Evolutionary conservation across 2,113 vertebrate species (phyloP).

Genomic region (Saguinus imperator): DNA sequence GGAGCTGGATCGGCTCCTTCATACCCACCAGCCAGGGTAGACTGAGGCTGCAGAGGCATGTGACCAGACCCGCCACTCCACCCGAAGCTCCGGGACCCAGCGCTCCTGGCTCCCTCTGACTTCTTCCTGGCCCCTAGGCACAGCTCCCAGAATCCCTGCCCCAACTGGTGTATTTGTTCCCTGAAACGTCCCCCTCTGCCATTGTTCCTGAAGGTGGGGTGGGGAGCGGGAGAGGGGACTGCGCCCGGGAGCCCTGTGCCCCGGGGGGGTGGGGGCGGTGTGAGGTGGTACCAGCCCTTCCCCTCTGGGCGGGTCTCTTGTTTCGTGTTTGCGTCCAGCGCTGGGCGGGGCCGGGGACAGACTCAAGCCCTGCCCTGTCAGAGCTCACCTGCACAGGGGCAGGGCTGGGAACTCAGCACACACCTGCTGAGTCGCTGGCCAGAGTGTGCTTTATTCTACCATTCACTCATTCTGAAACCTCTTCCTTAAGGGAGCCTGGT

Average conservation of each 20-base stretch:
- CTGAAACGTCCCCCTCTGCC: accelerated
- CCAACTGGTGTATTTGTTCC: accelerated
- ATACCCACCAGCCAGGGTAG: neutral
- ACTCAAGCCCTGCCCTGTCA: neutral
- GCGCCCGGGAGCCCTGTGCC: neutral
- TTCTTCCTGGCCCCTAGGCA: accelerated
- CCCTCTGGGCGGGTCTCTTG: neutral
- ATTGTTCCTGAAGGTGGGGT: neutral
- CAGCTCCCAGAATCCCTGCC: neutral
- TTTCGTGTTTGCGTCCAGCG: neutral
- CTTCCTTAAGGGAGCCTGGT: neutral
- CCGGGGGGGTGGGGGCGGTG: neutral
- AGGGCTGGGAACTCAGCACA: neutral
- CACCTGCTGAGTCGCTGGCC: neutral
- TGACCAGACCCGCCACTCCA: neutral
- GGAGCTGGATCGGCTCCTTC: neutral
- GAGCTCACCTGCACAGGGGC: neutral
- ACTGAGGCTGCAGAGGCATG: neutral
- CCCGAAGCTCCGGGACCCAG: accelerated
- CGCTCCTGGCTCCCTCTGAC: neutral
- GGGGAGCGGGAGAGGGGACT: neutral
- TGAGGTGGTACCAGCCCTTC: neutral
- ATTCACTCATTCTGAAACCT: neutral
- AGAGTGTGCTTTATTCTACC: neutral
- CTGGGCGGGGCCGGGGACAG: neutral